Evolutionary conservation across 2,113 vertebrate genomes (phyloP).

Genomic region (Alaudala cheleensis): DNA sequence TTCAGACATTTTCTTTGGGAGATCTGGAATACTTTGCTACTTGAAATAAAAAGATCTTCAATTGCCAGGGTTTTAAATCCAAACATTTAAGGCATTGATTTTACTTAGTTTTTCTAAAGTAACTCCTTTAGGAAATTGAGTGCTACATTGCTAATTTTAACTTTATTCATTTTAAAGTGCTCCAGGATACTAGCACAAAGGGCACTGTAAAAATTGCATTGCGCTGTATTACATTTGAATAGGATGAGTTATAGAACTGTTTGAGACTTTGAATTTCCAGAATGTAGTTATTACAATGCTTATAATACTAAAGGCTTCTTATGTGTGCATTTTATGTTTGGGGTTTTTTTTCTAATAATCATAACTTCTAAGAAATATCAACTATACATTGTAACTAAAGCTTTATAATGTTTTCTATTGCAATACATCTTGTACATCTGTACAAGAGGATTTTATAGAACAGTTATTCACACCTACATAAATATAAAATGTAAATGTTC

Average conservation of each 20-base stretch:
- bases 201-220: conserved; percentile 32
- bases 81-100: conserved; percentile 65
- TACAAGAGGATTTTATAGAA: not conserved
- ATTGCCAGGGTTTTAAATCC: conserved; percentile 34
- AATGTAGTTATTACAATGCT: conserved; percentile 46
- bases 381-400: not conserved
- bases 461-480: not conserved
- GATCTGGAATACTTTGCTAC: conserved; percentile 26
- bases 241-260: conserved; percentile 31
- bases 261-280: conserved; percentile 49
- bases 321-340: conserved; percentile 27
- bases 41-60: conserved; percentile 45
- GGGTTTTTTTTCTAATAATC: not conserved
- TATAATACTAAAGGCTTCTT: conserved; percentile 32
- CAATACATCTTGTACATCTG: not conserved
- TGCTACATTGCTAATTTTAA: conserved; percentile 65
- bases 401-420: not conserved
- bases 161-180: conserved; percentile 58
- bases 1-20: conserved; percentile 60
- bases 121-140: conserved; percentile 66
- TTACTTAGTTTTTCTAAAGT: conserved; percentile 63
- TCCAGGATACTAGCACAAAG: conserved; percentile 62
- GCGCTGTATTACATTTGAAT: conserved; percentile 43
- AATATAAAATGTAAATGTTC: not conserved
- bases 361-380: conserved; percentile 5